Evolutionary conservation across 2,113 vertebrate species (phyloP), one percentile per base, ranked within the genome.

Genomic region (Artemisiospiza belli): DNA sequence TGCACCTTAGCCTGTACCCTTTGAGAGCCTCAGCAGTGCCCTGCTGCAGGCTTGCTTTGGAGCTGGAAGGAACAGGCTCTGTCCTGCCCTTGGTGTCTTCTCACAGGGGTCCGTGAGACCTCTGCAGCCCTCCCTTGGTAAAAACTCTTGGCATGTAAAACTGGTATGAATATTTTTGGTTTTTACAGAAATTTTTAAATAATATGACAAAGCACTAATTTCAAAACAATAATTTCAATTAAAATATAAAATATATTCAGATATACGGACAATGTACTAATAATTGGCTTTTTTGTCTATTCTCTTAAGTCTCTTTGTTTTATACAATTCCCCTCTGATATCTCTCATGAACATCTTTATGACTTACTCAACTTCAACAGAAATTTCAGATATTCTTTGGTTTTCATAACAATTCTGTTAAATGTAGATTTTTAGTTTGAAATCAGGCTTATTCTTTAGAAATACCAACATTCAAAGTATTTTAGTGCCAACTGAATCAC

Each of bases 81-180:
- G 31, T 27, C 37, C 14, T 27, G 30, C 3, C 11, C 16, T 64
- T 43, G 14, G 3, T 35, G 9, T 43, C 61, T 33, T 66, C 16
- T 68, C 31, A 30, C 11, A n/a, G 9, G 6, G 5, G 5, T 35
- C 33, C 62, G 35, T 27, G 47, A 64, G 47, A 43, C 8, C 1
- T 17, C 58, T 80, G 19, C 23, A 83, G 52, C 3, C 17, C 7
- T 59, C 10, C 9, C 35, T 87, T 0, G 0, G 9, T 61, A 75
- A 4, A 23, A 63, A 75, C 33, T 27, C 12, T 62, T 44, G 21
- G 6, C 12, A 6, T 0, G 0, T 35, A 66, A 84, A 64, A 12
- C 9, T 9, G 20, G 25, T 22, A 52, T 2, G 1, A 30, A 3
- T 17, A 9, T 13, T 80, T 72, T 72, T 30, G 7, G 2, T 24